Conservation (phyloP, 2,113 vertebrate genomes). For the Heliornis fulica region DNA sequence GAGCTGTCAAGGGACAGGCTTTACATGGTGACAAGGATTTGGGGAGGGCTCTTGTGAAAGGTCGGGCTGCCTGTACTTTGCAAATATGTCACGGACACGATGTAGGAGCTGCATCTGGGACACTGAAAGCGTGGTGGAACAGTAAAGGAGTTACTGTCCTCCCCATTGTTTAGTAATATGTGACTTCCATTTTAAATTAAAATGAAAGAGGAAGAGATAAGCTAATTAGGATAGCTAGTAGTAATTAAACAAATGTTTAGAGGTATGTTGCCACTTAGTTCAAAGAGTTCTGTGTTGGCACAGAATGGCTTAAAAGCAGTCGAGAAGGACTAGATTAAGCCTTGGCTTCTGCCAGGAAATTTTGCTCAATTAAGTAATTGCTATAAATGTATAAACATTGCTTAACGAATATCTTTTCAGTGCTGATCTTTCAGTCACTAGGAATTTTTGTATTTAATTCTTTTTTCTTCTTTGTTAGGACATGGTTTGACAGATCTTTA, state of each 20-base stretch:
- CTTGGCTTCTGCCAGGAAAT: neutral
- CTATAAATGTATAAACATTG: neutral
- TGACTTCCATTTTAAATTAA: neutral
- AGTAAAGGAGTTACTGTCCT: neutral
- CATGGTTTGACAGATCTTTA: neutral
- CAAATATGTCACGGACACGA: fast-evolving
- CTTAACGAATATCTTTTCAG: neutral
- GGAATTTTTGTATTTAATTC: neutral
- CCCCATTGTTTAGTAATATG: neutral
- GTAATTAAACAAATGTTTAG: neutral
- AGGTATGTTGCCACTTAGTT: neutral
- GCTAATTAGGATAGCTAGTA: neutral
- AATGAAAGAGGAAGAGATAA: neutral
- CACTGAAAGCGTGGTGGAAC: neutral
- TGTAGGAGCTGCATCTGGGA: fast-evolving
- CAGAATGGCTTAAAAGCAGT: neutral
- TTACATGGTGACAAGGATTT: fast-evolving
- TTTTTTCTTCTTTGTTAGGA: neutral
- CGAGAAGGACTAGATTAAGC: neutral
- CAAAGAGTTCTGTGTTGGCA: neutral
- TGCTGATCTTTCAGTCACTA: neutral
- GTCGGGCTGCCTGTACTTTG: fast-evolving
- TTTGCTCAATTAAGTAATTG: neutral
- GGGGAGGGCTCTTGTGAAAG: neutral
- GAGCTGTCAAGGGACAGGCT: neutral